Evolutionary conservation across 2,113 vertebrate species (phyloP), one percentile per base, ranked within the genome.

Genomic region (Seriola dumerili): DNA sequence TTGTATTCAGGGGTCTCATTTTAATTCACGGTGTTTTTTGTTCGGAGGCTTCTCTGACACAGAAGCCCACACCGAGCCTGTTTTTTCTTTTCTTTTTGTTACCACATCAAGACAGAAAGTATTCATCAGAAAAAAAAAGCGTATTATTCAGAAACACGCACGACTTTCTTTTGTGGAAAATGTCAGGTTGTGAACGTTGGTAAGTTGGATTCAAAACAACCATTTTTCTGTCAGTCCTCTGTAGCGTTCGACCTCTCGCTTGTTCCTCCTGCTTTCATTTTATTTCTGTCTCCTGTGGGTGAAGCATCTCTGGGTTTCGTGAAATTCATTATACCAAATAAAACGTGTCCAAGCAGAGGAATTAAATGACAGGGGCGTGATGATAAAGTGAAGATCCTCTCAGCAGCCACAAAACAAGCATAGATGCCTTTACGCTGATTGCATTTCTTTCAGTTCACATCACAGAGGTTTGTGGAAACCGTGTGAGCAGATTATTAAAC

Each of bases 51-150:
- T 65, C 61, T 29, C 12, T 16, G 40, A 68, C 78, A 67, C 17
- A 2, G 3, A 44, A 54, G 66, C 48, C 29, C 29, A 29, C 2
- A 29, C 29, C 2, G 29, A 29, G 29, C 2, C 29, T 44, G 2
- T 23, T 12, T n/a, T 59, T 44, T 40, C 9, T 19, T 1, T 44
- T 12, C 8, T 42, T 42, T 36, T 16, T 54, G 81, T 80, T 78
- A 4, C 74, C 68, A 74, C 72, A 9, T 23, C 71, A 85, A 83
- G 25, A 44, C 5, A 44, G 42, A 68, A 19, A 42, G 50, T 40
- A 46, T 63, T 54, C 59, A 48, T 48, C 36, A 34, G 17, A 48
- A 21, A 58, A 80, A 55, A 23, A 40, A 3, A 13, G n/a, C 48
- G 50, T 57, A 62, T 5, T 44, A 75, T 58, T 52, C 16, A 74